Evolutionary conservation across 2,113 vertebrate genomes (phyloP).

Genomic region (Laticauda colubrina): DNA sequence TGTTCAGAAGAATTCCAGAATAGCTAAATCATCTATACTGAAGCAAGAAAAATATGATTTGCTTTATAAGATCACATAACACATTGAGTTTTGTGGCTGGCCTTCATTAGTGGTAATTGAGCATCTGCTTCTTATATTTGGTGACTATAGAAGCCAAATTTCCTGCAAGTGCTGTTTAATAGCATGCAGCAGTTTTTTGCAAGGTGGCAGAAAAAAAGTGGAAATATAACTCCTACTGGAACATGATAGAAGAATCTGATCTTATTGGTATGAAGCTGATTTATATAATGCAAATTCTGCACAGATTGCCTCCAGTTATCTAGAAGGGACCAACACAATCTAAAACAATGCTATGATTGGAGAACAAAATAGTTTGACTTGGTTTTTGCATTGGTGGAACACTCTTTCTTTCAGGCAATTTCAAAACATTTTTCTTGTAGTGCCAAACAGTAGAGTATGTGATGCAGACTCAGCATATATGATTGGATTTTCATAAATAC

Average conservation of each 20-base stretch:
- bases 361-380: not conserved
- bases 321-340: not conserved
- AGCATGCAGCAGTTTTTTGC: not conserved
- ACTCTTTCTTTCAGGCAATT: not conserved
- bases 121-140: conserved; percentile 16
- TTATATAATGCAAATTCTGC: not conserved
- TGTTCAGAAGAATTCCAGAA: conserved; percentile 16
- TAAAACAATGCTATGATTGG: not conserved
- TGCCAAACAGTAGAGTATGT: not conserved
- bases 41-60: conserved; percentile 1
- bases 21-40: not conserved
- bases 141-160: not conserved
- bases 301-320: not conserved
- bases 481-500: not conserved
- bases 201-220: not conserved
- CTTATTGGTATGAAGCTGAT: not conserved
- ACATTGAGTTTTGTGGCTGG: conserved; percentile 1
- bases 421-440: not conserved
- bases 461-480: not conserved
- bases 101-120: not conserved
- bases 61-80: not conserved
- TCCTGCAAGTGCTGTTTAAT: not conserved
- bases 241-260: not conserved
- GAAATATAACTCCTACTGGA: not conserved
- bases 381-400: not conserved